phyloP scores from a whole-genome alignment of 2,113 vertebrate genomes.

The Parus major region DNA sequence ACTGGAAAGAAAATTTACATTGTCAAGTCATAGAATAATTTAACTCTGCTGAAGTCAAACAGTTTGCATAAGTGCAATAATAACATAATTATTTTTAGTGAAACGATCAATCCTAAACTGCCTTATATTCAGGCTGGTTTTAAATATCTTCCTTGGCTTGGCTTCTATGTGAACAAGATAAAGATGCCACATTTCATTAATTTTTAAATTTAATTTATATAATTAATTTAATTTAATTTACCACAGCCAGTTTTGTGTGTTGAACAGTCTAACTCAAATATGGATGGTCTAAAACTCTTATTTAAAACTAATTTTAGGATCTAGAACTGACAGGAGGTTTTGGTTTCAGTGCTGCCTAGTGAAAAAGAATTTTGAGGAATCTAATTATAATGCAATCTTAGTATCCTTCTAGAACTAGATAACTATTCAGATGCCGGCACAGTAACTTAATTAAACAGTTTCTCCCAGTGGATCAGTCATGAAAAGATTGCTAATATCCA shows the following conservation, averaged over 20 bases:
- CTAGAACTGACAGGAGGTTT: neutral
- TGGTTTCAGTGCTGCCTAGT: neutral
- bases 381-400: neutral
- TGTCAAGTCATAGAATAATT: neutral
- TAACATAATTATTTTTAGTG: neutral
- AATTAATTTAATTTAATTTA: neutral
- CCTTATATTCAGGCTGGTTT: neutral
- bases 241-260: neutral
- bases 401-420: neutral
- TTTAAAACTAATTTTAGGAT: neutral
- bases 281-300: neutral
- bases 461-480: neutral
- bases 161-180: neutral
- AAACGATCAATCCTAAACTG: neutral
- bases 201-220: neutral
- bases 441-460: neutral
- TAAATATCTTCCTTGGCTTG: neutral
- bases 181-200: neutral
- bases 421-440: neutral
- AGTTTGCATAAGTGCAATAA: neutral
- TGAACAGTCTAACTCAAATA: neutral
- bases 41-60: neutral
- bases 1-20: neutral
- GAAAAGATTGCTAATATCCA: neutral
- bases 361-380: neutral